Conservation (phyloP, 2,888 invertebrate species). For the Rhagium mordax region DNA sequence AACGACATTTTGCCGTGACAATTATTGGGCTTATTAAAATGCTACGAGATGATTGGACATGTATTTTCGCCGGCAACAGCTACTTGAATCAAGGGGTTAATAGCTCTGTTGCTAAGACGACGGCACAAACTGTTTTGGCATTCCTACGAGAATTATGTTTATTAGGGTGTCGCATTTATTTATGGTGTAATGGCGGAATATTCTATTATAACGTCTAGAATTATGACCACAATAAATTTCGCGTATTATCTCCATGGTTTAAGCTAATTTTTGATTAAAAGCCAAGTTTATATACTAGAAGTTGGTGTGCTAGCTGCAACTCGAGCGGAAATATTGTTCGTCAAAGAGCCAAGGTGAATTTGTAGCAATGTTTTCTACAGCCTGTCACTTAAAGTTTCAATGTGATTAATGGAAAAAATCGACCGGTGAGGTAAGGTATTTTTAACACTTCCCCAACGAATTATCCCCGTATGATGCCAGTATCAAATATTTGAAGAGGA, state of each 20-base stretch:
- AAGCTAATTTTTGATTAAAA: too few species aligned
- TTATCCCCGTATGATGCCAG: not conserved
- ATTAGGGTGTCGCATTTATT: constrained; percentile 18
- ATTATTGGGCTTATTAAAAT: constrained; percentile 39
- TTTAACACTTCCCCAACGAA: not conserved
- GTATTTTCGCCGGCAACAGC: constrained; percentile 36
- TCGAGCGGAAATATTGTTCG: too few species aligned
- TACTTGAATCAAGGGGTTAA: not conserved
- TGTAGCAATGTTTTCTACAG: not conserved
- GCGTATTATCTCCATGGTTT: not conserved
- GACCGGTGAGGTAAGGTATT: not conserved
- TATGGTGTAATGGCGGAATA: not conserved
- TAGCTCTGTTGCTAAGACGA: constrained; percentile 42
- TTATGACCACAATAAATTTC: not conserved
- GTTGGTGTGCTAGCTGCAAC: too few species aligned
- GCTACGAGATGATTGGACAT: constrained; percentile 37
- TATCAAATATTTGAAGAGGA: not conserved
- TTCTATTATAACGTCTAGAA: not conserved
- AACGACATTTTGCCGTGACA: not conserved
- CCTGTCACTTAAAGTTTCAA: not conserved
- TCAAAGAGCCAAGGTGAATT: not conserved
- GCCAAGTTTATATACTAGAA: too few species aligned
- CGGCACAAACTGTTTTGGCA: constrained; percentile 41
- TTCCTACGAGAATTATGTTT: constrained; percentile 7
- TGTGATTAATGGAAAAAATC: not conserved